Base-by-base conservation (phyloP, 1,140 invertebrate species). In the Drosophila lowei region DNA sequence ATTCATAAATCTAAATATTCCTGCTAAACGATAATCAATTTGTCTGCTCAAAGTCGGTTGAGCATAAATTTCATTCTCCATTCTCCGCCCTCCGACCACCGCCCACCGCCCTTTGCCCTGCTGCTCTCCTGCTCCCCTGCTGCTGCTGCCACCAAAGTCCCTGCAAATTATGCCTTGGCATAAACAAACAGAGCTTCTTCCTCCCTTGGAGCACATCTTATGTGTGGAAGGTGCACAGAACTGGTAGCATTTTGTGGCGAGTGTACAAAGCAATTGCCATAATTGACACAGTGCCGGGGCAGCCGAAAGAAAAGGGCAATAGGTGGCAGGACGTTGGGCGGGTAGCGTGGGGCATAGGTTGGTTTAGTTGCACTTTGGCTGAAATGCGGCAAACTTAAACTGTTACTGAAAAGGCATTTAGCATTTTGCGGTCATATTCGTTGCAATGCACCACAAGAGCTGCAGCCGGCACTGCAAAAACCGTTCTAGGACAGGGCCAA, bases 301-400 rank as follows among this genome's bases (percentile, higher is more conserved):
- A 25, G 16, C 7, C 34, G 1, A 13, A 38, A 38, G 34, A 38
- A 13, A 11, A 38, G 44, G 42, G 8, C 4, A 16, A 25, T 5
- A 5, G 23, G 23, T 5, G 23, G 23, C 23, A 30, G 30, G 30
- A 2, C 7, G 2, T 9, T 3, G 52, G 41, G 23, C 23, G n/a
- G 28, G 16, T 13, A 28, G 34, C 8, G 5, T 8, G 4, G 25
- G 18, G 25, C 25, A 41, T 16, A 49, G 28, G 3, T 38, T 41
- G 38, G 46, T n/a, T 63, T 58, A 70, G 57, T 58, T 73, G 72
- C 75, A 77, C 71, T 77, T 75, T 77, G 57, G 65, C 72, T 74
- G 52, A 77, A 77, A 73, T 77, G 75, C 75, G 72, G 71, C 75
- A 77, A 77, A 77, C 75, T 77, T 77, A 77, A 77, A 77, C 74